Percentiles rank a stretch among this genome's conserved stretches.
phyloP scores from a whole-genome alignment of 2,113 vertebrate species.

The Thamnophis sirtalis region DNA sequence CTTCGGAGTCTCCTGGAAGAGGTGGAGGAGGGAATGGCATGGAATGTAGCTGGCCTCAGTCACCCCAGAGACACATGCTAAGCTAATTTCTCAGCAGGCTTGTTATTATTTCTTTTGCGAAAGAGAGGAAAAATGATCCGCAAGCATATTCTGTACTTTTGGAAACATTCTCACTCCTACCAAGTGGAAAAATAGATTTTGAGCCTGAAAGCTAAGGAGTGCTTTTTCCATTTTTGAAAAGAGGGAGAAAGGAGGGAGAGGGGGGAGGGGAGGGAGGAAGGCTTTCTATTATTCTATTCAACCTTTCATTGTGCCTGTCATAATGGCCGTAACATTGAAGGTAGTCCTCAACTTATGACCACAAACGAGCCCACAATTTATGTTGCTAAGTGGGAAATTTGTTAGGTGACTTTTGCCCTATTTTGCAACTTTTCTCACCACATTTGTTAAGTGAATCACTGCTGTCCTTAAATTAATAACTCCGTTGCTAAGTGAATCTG shows the following conservation, averaged over 20 bases:
- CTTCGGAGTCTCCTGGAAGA: constrained; percentile 7
- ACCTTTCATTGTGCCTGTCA: no score
- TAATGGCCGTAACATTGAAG: no score
- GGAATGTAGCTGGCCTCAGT: not conserved
- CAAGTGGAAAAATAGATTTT: not conserved
- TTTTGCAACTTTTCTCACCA: no score
- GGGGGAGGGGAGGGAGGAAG: no score
- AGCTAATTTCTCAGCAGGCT: not conserved
- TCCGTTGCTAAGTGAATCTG: no score
- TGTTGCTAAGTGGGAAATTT: no score
- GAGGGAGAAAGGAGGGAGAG: not conserved
- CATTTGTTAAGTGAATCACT: no score
- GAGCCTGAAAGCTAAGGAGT: not conserved
- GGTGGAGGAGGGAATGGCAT: not conserved
- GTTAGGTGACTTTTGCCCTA: no score
- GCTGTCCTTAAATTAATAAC: no score
- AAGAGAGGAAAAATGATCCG: not conserved
- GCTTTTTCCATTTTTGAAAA: not conserved
- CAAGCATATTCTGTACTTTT: not conserved
- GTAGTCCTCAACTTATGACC: no score
- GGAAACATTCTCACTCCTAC: not conserved
- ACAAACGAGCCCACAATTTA: no score
- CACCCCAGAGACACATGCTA: fast-evolving
- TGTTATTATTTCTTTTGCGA: not conserved
- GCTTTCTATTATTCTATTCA: no score